Evolutionary conservation across 2,113 vertebrate species (phyloP).

Genomic region (Thermophis baileyi): DNA sequence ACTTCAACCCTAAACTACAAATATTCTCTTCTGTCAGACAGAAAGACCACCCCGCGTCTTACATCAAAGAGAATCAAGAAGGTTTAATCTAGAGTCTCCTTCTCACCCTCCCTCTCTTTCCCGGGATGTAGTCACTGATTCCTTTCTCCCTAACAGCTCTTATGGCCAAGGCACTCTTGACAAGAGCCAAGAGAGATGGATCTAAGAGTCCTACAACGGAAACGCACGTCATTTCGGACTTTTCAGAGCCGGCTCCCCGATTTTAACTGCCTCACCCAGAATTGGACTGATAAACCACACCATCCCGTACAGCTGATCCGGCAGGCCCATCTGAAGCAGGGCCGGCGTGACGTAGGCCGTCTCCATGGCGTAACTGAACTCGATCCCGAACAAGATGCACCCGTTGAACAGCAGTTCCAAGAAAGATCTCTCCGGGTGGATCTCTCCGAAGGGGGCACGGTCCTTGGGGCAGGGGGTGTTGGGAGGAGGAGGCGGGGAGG

Average conservation of each 20-base stretch:
- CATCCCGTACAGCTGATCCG: slow-evolving; percentile 93
- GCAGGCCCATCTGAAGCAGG: slow-evolving; percentile 94
- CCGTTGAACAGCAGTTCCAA: slow-evolving; percentile 90
- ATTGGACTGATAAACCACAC: slow-evolving; percentile 99
- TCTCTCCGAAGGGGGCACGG: slow-evolving; percentile 82
- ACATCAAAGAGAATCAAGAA: neutral
- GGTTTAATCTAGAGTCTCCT: neutral
- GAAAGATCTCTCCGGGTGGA: slow-evolving; percentile 88
- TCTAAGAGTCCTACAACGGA: neutral
- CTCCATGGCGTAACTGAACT: slow-evolving; percentile 99
- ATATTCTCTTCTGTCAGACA: too few species aligned
- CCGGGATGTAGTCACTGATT: rapidly evolving
- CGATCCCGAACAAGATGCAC: slow-evolving; percentile 91
- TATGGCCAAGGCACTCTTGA: neutral
- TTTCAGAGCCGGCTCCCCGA: neutral
- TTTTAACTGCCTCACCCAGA: slow-evolving; percentile 75
- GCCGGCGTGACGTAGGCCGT: slow-evolving; percentile 95
- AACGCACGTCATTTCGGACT: neutral
- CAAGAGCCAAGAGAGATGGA: neutral
- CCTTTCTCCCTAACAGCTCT: neutral
- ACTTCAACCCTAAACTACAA: too few species aligned
- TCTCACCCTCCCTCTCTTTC: neutral
- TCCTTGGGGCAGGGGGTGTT: slow-evolving; percentile 92
- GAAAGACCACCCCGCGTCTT: neutral
- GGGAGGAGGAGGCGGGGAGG: slow-evolving; percentile 89